Evolutionary conservation across 2,888 invertebrate genomes (phyloP).

Genomic region (Lampropteryx suffumata): DNA sequence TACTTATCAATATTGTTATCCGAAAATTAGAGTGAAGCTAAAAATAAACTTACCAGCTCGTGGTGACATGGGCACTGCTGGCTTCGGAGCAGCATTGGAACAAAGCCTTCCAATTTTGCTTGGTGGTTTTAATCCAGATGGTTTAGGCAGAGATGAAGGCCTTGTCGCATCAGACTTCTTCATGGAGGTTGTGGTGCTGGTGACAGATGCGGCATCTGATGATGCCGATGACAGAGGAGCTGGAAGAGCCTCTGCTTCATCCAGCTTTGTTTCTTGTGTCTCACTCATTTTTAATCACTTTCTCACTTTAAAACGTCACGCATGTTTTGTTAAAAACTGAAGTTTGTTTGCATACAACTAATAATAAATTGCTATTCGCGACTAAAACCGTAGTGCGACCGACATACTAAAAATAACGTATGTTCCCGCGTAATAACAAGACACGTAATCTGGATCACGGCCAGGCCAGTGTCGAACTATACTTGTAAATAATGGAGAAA

Average conservation of each 20-base stretch:
- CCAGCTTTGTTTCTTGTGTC: conserved; percentile 50
- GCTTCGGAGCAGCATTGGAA: conserved; percentile 84
- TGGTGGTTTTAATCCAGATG: conserved; percentile 85
- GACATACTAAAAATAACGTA: conserved; percentile 77
- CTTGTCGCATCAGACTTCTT: conserved; percentile 54
- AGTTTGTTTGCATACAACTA: conserved; percentile 30
- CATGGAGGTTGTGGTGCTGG: conserved; percentile 59
- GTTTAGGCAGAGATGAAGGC: conserved; percentile 75
- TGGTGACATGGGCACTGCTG: conserved; percentile 85
- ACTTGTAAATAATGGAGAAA: conserved; percentile 61
- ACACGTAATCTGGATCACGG: conserved; percentile 80
- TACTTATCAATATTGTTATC: not conserved
- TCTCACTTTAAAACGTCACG: conserved; percentile 39
- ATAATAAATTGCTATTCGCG: conserved; percentile 45
- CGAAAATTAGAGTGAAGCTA: not conserved
- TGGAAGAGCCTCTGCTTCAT: conserved; percentile 48
- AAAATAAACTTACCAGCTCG: conserved; percentile 70
- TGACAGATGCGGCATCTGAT: conserved; percentile 59
- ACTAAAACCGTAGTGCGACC: conserved; percentile 60
- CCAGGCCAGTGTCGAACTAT: conserved; percentile 70
- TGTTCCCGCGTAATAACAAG: conserved; percentile 78
- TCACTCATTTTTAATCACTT: conserved; percentile 73
- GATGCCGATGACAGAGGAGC: conserved; percentile 60
- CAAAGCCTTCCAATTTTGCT: conserved; percentile 87
- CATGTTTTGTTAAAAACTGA: conserved; percentile 50